Evolutionary conservation across 2,797 vertebrate species (phyloP), one percentile per base, ranked within the genome.

Genomic region (Lutjanus campechanus): DNA sequence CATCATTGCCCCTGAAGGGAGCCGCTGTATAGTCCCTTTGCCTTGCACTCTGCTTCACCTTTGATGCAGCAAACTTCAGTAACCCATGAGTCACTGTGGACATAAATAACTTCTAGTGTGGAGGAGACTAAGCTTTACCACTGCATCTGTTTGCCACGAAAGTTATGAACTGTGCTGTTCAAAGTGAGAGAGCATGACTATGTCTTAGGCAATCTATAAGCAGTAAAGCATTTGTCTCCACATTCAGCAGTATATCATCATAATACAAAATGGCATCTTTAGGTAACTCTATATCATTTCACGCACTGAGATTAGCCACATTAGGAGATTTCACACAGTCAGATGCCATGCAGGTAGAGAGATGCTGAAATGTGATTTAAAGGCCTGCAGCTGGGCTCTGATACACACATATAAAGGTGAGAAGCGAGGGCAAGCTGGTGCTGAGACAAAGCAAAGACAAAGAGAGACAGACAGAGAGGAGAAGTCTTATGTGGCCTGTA

Each of bases 31-130:
- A 47, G 61, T 67, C 76, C 63, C 58, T 58, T 79, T 40, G 61
- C 74, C 68, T 79, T 82, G 70, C 66, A 77, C 88, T 88, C 53
- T 63, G 2, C 76, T 77, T 83, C 78, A 85, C 73, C 80, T 87
- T 83, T 83, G 66, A 82, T 76, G 71, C 56, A 69, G 64, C 17
- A 72, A 88, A 81, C 67, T 68, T 74, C 47, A 56, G 74, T 36
- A 79, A 67, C 55, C 64, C 1, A 36, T 73, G 77, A 88, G 73
- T 86, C 78, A 86, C 7, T 62, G 65, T 64, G 59, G 22, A 51
- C 70, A 86, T 81, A 83, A 87, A 87, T 87, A 85, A 85, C 61
- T 74, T 76, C 68, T 5, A 68, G 20, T 72, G 49, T 1, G 40
- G 74, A 77, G 72, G 65, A 67, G 29, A 71, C 54, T 8, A n/a